phyloP scores from a whole-genome alignment of 2,888 invertebrate genomes.

The Scaptomyza parva region DNA sequence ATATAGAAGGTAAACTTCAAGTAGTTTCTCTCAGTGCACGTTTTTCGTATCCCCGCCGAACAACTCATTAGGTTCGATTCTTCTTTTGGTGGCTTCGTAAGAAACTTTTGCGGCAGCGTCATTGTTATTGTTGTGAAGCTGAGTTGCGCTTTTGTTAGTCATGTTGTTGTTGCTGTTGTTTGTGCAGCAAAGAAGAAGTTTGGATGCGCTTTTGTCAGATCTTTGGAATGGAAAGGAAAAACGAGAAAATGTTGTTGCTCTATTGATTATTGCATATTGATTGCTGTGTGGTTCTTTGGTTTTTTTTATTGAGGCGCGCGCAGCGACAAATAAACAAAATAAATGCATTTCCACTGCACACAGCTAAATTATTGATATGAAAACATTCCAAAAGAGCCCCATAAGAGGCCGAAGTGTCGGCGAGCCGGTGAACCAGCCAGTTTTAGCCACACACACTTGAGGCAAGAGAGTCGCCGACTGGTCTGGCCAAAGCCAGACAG shows the following conservation, averaged over 20 bases:
- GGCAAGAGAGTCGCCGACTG: conserved; percentile 68
- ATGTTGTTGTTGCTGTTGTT: conserved; percentile 33
- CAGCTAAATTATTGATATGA: conserved; percentile 58
- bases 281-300: conserved; percentile 74
- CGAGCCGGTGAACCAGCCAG: background rate
- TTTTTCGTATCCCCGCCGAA: conserved; percentile 35
- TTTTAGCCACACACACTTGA: conserved; percentile 22
- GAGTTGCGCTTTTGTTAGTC: conserved; percentile 47
- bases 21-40: conserved; percentile 40
- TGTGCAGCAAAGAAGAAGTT: conserved; percentile 37
- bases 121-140: conserved; percentile 75
- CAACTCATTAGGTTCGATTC: conserved; percentile 82
- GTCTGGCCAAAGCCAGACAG: conserved; percentile 78
- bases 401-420: conserved; percentile 29
- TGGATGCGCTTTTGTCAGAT: conserved; percentile 78
- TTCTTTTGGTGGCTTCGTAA: conserved; percentile 71
- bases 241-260: conserved; percentile 75
- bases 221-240: conserved; percentile 60
- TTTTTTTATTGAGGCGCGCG: conserved; percentile 74
- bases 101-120: conserved; percentile 76
- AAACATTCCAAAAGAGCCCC: conserved; percentile 59
- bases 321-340: conserved; percentile 68
- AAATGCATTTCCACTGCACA: conserved; percentile 51
- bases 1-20: background rate
- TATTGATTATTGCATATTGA: conserved; percentile 80